Evolutionary conservation across 2,888 invertebrate genomes (phyloP).

Genomic region (Acanthosepion esculentum): DNA sequence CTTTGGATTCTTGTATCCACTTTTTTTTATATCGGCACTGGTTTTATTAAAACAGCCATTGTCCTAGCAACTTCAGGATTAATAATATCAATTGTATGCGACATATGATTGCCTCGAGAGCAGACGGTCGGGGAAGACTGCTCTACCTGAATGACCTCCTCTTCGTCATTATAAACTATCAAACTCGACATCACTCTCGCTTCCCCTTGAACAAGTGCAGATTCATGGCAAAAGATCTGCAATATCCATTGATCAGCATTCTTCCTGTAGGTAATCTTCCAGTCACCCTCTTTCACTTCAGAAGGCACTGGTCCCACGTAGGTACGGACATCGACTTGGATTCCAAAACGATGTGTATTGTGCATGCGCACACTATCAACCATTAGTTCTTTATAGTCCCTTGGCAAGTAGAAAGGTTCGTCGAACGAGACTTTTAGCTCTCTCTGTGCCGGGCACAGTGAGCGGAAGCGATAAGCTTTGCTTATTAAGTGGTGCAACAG

Average conservation of each 20-base stretch:
- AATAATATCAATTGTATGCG: slow-evolving; percentile 63
- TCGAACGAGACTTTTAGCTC: slow-evolving; percentile 67
- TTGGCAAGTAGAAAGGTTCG: slow-evolving; percentile 69
- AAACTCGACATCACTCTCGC: slow-evolving; percentile 70
- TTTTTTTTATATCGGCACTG: slow-evolving; percentile 60
- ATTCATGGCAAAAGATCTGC: slow-evolving; percentile 73
- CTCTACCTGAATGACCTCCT: slow-evolving; percentile 73
- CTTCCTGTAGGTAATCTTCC: slow-evolving; percentile 75
- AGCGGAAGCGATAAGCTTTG: slow-evolving; percentile 73
- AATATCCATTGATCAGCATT: slow-evolving; percentile 70
- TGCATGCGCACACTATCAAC: slow-evolving; percentile 74
- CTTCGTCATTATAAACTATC: slow-evolving; percentile 70
- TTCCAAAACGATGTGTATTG: slow-evolving; percentile 73
- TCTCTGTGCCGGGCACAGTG: slow-evolving; percentile 71
- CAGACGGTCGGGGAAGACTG: slow-evolving; percentile 63
- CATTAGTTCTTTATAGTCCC: slow-evolving; percentile 71
- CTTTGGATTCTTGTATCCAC: neutral
- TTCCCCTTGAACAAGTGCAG: slow-evolving; percentile 71
- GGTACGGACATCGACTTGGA: slow-evolving; percentile 74
- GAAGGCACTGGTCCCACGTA: slow-evolving; percentile 73
- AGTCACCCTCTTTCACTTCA: slow-evolving; percentile 70
- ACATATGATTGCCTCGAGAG: slow-evolving; percentile 68
- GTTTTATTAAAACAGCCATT: slow-evolving; percentile 72
- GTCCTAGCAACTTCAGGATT: slow-evolving; percentile 64
- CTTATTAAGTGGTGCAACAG: slow-evolving; percentile 68